Base-by-base conservation (phyloP, 2,888 invertebrate species). In the Hedychridium roseum region DNA sequence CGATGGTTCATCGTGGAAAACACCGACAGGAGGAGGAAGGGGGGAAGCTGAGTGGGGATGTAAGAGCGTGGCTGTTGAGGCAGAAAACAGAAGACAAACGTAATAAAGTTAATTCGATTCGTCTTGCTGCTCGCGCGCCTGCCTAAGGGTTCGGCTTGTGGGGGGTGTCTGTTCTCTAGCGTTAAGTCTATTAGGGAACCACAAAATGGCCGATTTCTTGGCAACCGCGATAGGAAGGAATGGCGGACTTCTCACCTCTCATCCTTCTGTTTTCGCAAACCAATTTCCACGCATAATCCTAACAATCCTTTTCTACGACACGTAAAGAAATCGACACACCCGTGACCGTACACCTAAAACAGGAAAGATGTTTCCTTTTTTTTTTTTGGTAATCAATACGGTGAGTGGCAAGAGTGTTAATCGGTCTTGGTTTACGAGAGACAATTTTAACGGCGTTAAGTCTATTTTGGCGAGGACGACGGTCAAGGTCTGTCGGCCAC, bases 51-150 rank as follows among this genome's bases (percentile, higher is more conserved):
- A 52, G 47, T 44, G 14, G 17, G 28, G 43, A 31, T 38, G 55
- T 54, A 49, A 54, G 50, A 43, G 38, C 35, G 61, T 57, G 58
- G 44, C 67, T 61, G 67, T 70, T 61, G 65, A 66, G 66, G 64
- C 50, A 69, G 71, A 68, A 72, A 73, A 73, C 72, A 71, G 68
- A 73, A 70, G 72, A 73, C 68, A 74, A 73, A 75, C 68, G 73
- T 69, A 74, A 77, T 77, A 77, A 77, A 76, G 76, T 70, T 77
- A 77, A 77, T 77, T 71, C 66, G 71, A 75, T 76, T 75, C 70
- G 66, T 71, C 59, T n/a, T 60, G 43, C 41, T 50, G 47, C 43
- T 41, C 18, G 30, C 15, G 41, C 34, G 11, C 49, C 50, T 40
- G 50, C 48, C 42, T 40, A 27, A 38, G 51, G 59, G 54, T 43